Conservation (phyloP, 2,113 vertebrate species). For the Corythornis madagascariensis region DNA sequence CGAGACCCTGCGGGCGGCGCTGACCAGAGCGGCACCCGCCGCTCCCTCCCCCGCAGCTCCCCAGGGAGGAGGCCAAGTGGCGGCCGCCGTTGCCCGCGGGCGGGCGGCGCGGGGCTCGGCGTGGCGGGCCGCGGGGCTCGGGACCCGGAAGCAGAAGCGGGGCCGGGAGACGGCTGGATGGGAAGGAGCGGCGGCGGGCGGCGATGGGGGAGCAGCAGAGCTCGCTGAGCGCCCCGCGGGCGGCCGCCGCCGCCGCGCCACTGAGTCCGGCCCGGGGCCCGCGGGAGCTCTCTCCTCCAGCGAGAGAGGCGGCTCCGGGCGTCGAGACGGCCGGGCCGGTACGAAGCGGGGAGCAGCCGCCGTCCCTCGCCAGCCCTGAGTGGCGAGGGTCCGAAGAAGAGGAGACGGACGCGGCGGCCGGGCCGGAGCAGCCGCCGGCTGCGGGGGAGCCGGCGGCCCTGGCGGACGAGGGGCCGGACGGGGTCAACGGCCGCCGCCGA, state of each 20-base stretch:
- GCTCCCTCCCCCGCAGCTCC: neutral
- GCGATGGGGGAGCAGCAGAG: slow-evolving; percentile 88
- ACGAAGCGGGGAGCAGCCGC: neutral
- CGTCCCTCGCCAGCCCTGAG: neutral
- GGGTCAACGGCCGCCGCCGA: slow-evolving; percentile 11
- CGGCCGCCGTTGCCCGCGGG: neutral
- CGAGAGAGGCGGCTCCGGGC: neutral
- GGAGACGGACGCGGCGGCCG: neutral
- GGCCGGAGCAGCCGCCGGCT: neutral
- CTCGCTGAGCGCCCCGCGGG: slow-evolving; percentile 40
- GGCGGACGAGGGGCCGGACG: slow-evolving; percentile 13
- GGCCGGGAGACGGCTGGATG: slow-evolving; percentile 72
- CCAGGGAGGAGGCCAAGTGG: neutral
- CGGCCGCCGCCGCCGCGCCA: neutral
- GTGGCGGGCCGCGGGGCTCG: slow-evolving; percentile 53
- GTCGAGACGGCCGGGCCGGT: neutral
- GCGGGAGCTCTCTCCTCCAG: neutral
- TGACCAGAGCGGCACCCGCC: neutral
- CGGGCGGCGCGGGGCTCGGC: neutral
- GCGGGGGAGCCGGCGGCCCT: neutral
- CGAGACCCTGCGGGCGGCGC: neutral
- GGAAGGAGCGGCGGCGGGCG: slow-evolving; percentile 62
- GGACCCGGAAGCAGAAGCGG: slow-evolving; percentile 83
- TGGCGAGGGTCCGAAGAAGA: slow-evolving; percentile 23
- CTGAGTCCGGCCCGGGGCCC: neutral